Conservation (phyloP, 2,113 vertebrate species). For the Psittacus erithacus region DNA sequence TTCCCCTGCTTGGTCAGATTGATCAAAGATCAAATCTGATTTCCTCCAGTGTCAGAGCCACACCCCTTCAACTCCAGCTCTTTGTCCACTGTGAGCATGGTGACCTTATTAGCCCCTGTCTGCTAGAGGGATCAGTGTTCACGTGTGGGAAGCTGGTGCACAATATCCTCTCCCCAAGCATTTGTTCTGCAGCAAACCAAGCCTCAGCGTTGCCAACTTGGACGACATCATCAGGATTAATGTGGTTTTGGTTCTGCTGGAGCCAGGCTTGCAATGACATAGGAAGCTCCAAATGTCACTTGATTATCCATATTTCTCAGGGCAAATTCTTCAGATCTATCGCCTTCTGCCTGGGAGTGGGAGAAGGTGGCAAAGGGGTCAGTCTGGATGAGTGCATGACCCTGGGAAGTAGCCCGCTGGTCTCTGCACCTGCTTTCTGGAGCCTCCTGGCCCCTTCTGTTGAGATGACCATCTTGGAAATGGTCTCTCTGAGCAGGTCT, state of each 20-base stretch:
- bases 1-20: neutral
- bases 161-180: neutral
- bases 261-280: neutral
- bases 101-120: neutral
- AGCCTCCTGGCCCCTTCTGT: neutral
- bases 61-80: neutral
- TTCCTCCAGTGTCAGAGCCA: neutral
- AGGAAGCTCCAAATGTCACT: neutral
- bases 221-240: neutral
- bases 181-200: neutral
- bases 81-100: rapidly evolving
- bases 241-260: neutral
- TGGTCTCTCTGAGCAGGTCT: neutral
- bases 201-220: neutral
- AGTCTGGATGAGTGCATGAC: rapidly evolving
- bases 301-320: neutral
- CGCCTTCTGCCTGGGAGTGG: neutral
- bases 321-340: neutral
- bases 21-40: neutral
- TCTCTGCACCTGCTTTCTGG: neutral
- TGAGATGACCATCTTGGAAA: neutral
- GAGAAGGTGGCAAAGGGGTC: neutral
- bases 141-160: rapidly evolving
- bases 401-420: neutral
- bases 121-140: neutral